Evolutionary conservation across 2,888 invertebrate species (phyloP), one percentile per base, ranked within the genome.

Genomic region (Andricus curvator): DNA sequence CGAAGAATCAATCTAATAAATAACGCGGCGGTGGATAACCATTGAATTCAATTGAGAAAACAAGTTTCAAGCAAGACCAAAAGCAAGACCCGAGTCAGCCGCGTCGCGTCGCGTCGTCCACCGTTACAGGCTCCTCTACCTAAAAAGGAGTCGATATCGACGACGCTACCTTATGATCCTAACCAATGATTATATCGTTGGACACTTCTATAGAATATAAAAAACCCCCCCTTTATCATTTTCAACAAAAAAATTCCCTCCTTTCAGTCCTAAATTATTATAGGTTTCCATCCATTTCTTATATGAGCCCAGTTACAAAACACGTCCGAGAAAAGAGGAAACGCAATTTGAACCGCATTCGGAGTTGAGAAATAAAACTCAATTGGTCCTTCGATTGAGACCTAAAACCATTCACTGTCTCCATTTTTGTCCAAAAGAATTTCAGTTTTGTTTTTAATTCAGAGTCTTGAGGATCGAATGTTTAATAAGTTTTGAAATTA

Each of bases 21-120:
- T 86, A 86, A 86, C 86, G 84, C 84, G 84, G 85, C 82, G 81
- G 85, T 82, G 86, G 86, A 86, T 85, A 86, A 86, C 84, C 86
- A 86, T 85, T 86, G 84, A 85, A 85, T 86, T 86, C 83, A 86
- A 87, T 85, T 85, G 86, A 85, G 86, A 85, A 87, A 86, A 86
- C 87, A 86, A 86, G 86, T 86, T 86, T 84, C 84, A 81, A 85
- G 83, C 86, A 85, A 84, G 84, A 85, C 90, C 88, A 89, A 89
- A 89, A 89, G 89, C 89, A 87, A 88, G 88, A 87, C 88, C 86
- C 86, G 85, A 86, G 86, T 88, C 87, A 78, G 83, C 82, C 79
- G 81, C 89, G 88, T 88, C 83, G 86, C 78, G 83, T 81, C 79
- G 81, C 89, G 88, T 88, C 84, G 86, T 86, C 86, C 87, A 87